phyloP scores from a whole-genome alignment of 2,113 vertebrate species.

The Athene noctua region DNA sequence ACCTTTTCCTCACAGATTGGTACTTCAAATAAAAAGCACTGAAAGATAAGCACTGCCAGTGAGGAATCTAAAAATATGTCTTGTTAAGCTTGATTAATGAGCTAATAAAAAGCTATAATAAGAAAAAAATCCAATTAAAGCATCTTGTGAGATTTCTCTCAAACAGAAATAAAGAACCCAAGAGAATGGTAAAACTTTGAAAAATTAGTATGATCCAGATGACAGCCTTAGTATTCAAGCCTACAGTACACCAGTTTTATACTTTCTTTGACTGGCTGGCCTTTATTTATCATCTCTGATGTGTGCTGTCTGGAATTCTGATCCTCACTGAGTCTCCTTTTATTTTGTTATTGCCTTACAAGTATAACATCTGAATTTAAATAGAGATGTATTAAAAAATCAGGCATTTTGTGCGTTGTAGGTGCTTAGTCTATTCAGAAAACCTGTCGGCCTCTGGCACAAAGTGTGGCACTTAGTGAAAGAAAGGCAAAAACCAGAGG shows the following conservation, averaged over 20 bases:
- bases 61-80: conserved; percentile 45
- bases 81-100: conserved; percentile 59
- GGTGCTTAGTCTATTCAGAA: neutral
- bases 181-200: conserved; percentile 37
- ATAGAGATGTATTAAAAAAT: neutral
- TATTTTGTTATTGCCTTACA: neutral
- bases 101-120: conserved; percentile 47
- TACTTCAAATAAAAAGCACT: conserved; percentile 25
- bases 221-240: neutral
- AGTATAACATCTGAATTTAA: conserved; percentile 1
- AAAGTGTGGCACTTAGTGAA: neutral
- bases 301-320: neutral
- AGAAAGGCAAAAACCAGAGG: neutral
- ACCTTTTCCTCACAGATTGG: neutral
- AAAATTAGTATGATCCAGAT: conserved; percentile 14
- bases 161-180: conserved; percentile 41
- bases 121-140: conserved; percentile 56
- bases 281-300: conserved; percentile 6
- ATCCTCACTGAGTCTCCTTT: neutral
- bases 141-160: conserved; percentile 25
- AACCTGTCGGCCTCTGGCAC: neutral
- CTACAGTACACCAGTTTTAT: conserved; percentile 19
- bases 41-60: conserved; percentile 12
- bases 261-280: neutral
- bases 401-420: neutral